These are phyloP conservation scores for Diaperis boleti DNA, from an alignment of 2,888 invertebrate genomes.

Conservation along the genomic window DNA sequence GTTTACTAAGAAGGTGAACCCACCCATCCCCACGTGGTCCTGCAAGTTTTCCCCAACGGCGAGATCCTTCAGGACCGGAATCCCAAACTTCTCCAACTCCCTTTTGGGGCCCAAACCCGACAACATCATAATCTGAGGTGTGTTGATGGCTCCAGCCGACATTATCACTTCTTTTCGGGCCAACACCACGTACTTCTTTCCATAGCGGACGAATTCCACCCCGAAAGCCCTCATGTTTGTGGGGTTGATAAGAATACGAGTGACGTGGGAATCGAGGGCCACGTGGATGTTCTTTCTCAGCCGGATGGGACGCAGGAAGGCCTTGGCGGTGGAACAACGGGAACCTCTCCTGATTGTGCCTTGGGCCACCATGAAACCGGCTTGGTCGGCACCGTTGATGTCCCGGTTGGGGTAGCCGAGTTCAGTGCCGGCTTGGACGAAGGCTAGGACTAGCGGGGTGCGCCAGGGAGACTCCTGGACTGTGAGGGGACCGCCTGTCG, in stretches of 20 bases:
- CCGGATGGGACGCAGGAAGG: conserved; percentile 84
- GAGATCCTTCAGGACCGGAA: conserved; percentile 80
- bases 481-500: conserved; percentile 80
- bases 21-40: conserved; percentile 90
- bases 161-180: conserved; percentile 88
- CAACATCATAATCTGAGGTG: conserved; percentile 91
- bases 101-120: conserved; percentile 77
- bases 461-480: conserved; percentile 86
- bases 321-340: conserved; percentile 89
- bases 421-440: conserved; percentile 85
- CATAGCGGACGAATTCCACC: conserved; percentile 83
- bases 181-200: conserved; percentile 75
- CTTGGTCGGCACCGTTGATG: conserved; percentile 83
- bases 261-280: conserved; percentile 84
- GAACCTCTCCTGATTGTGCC: conserved; percentile 80
- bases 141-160: conserved; percentile 92
- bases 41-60: conserved; percentile 86
- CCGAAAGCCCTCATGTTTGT: conserved; percentile 81
- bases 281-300: conserved; percentile 83
- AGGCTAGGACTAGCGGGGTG: conserved; percentile 84
- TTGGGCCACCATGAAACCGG: conserved; percentile 88
- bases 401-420: conserved; percentile 87
- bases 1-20: conserved; percentile 79
- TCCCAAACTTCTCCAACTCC: conserved; percentile 78
- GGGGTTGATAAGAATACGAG: conserved; percentile 80